These are phyloP conservation scores for Chymomyza costata DNA, from an alignment of 1,140 invertebrate species.

Conservation along the genomic window DNA sequence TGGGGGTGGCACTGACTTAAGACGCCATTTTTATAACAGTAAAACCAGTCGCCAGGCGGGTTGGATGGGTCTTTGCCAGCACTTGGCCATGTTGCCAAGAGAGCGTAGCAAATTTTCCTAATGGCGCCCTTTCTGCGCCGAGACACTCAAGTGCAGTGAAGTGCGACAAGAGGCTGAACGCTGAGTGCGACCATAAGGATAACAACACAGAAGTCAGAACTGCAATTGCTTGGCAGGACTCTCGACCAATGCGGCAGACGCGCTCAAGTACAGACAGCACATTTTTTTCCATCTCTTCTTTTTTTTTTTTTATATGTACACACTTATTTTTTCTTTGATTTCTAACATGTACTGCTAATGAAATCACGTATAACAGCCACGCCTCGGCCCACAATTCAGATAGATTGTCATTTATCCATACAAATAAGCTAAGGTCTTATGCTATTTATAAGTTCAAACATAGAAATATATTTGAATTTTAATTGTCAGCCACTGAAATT, in stretches of 20 bases:
- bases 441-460: constrained; percentile 10
- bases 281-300: constrained; percentile 46
- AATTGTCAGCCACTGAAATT: constrained; percentile 39
- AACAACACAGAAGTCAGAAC: background rate
- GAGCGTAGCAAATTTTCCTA: constrained; percentile 65
- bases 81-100: constrained; percentile 54
- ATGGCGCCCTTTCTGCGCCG: constrained; percentile 57
- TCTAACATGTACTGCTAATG: too few species aligned
- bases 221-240: too few species aligned
- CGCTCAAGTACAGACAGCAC: constrained; percentile 8
- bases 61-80: constrained; percentile 21
- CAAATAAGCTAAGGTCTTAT: background rate
- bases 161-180: constrained; percentile 6
- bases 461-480: constrained; percentile 53
- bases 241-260: background rate
- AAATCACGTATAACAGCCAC: constrained; percentile 52
- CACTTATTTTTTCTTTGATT: too few species aligned
- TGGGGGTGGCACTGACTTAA: constrained; percentile 53
- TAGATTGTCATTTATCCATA: background rate
- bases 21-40: constrained; percentile 60
- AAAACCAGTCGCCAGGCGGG: constrained; percentile 26
- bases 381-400: background rate
- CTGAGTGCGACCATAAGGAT: constrained; percentile 23
- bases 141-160: constrained; percentile 59
- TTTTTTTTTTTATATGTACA: too few species aligned